phyloP scores from a whole-genome alignment of 2,113 vertebrate species.

The Gymnogyps californianus region DNA sequence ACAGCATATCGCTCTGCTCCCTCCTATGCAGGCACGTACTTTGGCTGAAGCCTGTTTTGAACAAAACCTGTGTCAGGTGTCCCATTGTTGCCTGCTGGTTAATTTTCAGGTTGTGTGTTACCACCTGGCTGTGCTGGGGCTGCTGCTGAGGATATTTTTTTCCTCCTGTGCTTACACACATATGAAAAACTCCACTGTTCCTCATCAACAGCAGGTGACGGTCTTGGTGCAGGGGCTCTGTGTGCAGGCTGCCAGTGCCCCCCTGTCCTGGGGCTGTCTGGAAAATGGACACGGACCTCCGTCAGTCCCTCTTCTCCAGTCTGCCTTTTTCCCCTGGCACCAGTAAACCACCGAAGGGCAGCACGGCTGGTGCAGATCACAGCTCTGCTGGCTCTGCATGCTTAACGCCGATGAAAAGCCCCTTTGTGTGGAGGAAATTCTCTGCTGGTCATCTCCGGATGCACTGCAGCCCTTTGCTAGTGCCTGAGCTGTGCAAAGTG shows the following conservation, averaged over 20 bases:
- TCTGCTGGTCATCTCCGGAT: background rate
- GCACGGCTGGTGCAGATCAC: background rate
- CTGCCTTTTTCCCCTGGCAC: background rate
- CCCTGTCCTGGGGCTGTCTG: background rate
- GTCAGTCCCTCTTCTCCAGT: background rate
- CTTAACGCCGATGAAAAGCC: background rate
- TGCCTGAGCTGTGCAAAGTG: background rate
- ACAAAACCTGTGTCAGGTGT: background rate
- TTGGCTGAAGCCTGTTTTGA: background rate
- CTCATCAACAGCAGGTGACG: background rate
- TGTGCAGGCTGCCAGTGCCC: background rate
- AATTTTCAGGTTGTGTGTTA: background rate
- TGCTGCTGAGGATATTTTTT: background rate
- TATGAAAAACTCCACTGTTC: background rate
- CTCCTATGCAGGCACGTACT: background rate
- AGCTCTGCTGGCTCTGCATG: background rate
- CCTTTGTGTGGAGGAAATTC: background rate
- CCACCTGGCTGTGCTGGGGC: background rate
- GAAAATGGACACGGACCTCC: accelerated
- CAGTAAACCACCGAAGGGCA: background rate
- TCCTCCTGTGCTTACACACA: accelerated
- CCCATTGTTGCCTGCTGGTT: background rate
- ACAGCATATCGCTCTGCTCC: background rate
- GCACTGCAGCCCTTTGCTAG: background rate
- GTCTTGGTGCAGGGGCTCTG: background rate